Conservation (phyloP, 2,113 vertebrate species). For the Epinephelus cyanopodus region DNA sequence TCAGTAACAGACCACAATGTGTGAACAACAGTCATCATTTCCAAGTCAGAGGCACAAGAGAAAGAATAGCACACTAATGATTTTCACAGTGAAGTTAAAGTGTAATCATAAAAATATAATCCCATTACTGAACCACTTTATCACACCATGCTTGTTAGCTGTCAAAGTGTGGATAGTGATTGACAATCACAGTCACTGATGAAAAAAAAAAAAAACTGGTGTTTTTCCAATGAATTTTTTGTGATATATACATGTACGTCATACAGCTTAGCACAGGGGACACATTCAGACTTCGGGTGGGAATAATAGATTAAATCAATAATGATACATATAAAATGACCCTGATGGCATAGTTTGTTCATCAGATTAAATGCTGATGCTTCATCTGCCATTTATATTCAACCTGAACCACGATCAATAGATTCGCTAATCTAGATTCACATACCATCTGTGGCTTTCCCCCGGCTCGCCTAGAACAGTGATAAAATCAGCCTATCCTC, state of each 20-base stretch:
- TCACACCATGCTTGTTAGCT: background rate
- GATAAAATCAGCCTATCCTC: constrained; percentile 49
- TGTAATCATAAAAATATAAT: background rate
- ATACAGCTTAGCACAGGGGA: background rate
- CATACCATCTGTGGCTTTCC: constrained; percentile 51
- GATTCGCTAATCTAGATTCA: constrained; percentile 43
- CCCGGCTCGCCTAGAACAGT: constrained; percentile 15
- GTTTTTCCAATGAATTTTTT: background rate
- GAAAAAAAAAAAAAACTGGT: background rate
- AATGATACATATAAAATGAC: constrained; percentile 46
- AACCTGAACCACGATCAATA: constrained; percentile 50
- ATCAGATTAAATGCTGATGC: constrained; percentile 47
- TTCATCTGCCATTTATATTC: constrained; percentile 46
- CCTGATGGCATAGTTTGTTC: constrained; percentile 26
- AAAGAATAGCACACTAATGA: background rate
- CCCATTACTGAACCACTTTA: constrained; percentile 24
- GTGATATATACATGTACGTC: background rate
- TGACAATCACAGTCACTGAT: background rate
- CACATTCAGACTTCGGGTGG: background rate
- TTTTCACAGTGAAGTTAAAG: background rate
- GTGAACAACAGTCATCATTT: background rate
- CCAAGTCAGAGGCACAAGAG: background rate
- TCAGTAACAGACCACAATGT: background rate
- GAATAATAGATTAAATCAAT: constrained; percentile 12
- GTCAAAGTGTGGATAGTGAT: background rate